These are phyloP conservation scores for Halisarca cf. caerulea DNA, from an alignment of 37 sponge, comb jelly and placozoan genomes.

Conservation along the genomic window DNA sequence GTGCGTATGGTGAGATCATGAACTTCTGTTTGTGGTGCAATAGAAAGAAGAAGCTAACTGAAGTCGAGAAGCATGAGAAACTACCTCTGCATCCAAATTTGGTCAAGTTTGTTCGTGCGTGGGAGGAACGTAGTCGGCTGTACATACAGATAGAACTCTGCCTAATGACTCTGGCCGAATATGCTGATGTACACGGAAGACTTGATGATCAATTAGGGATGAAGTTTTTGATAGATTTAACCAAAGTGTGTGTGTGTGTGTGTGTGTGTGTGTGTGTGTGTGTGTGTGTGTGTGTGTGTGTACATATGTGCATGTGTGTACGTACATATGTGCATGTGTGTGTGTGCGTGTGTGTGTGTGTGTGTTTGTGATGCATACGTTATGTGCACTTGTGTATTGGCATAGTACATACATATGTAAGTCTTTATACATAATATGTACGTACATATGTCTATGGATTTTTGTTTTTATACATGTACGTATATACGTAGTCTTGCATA, in stretches of 20 bases:
- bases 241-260: constrained; percentile 17
- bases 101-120: constrained; percentile 77
- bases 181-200: constrained; percentile 65
- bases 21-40: neutral
- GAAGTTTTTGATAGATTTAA: constrained; percentile 54
- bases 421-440: no score
- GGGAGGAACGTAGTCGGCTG: constrained; percentile 83
- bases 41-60: constrained; percentile 60
- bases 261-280: no score
- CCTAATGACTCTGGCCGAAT: constrained; percentile 74
- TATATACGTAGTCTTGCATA: neutral
- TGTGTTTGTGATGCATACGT: no score
- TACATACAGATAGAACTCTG: constrained; percentile 94
- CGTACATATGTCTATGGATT: no score
- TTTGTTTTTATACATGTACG: no score
- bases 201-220: constrained; percentile 43
- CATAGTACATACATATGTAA: no score
- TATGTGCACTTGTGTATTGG: no score
- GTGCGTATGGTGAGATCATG: no score
- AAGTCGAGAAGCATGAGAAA: constrained; percentile 87
- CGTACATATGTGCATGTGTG: no score
- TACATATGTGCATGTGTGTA: no score
- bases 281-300: no score
- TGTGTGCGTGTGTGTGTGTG: no score
- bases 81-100: constrained; percentile 83